Percentiles rank a stretch among this genome's conserved stretches.
phyloP scores from a whole-genome alignment of 2,888 invertebrate genomes.

The Xiphydria camelus region DNA sequence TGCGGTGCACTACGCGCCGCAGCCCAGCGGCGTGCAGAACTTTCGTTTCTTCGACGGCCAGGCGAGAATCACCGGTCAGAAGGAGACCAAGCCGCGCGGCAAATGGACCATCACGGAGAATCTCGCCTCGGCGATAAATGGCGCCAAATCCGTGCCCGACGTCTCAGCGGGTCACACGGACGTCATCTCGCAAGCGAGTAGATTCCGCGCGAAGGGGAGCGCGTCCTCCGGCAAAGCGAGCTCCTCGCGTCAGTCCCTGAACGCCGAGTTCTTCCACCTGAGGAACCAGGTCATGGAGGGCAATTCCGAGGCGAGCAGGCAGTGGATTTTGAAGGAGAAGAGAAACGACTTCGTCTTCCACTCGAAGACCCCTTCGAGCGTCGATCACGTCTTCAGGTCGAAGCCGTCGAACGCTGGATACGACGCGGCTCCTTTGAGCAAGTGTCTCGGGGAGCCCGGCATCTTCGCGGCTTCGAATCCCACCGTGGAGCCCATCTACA shows the following conservation, averaged over 20 bases:
- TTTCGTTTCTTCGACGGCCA: conserved; percentile 24
- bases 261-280: conserved; percentile 42
- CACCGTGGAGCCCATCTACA: neutral
- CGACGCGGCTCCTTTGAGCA: neutral
- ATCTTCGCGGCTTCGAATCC: neutral
- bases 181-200: conserved; percentile 12
- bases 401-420: conserved; percentile 3
- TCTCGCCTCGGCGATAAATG: conserved; percentile 26
- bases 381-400: conserved; percentile 5
- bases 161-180: conserved; percentile 26
- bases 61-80: no score
- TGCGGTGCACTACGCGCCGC: conserved; percentile 17
- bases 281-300: conserved; percentile 41
- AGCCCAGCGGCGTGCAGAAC: conserved; percentile 20
- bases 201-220: conserved; percentile 27
- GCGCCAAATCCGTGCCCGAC: conserved; percentile 25
- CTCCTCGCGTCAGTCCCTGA: conserved; percentile 36
- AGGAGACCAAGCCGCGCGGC: conserved; percentile 44
- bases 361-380: neutral
- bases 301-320: conserved; percentile 10
- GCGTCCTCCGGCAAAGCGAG: conserved; percentile 16
- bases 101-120: conserved; percentile 51
- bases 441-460: neutral
- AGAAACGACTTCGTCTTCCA: neutral
- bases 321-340: conserved; percentile 4